Percentiles rank a stretch among this genome's conserved stretches.
Evolutionary conservation across 1,140 invertebrate genomes (phyloP).

Genomic region (Achroia grisella): DNA sequence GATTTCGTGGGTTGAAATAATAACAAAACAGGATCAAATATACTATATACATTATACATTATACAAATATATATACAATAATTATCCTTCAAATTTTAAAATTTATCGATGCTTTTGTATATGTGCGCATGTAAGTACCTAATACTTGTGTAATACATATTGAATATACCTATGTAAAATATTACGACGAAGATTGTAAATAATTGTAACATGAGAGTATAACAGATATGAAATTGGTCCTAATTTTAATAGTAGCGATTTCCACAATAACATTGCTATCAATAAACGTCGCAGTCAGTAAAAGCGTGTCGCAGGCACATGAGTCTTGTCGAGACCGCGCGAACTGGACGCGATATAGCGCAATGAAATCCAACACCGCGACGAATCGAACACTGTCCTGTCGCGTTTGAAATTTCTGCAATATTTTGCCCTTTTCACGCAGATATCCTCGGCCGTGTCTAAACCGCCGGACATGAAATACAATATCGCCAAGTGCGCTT

Average conservation of each 20-base stretch:
- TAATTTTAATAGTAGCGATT: slow-evolving; percentile 36
- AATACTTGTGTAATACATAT: too few relatives aligned
- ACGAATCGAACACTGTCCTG: slow-evolving; percentile 68
- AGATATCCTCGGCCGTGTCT: slow-evolving; percentile 59
- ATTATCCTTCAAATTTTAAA: too few relatives aligned
- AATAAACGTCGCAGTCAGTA: slow-evolving; percentile 42
- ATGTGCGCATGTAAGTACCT: too few relatives aligned
- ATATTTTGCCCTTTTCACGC: slow-evolving; percentile 70
- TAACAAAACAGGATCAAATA: too few relatives aligned
- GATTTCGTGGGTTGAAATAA: too few relatives aligned
- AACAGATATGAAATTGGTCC: slow-evolving; percentile 18
- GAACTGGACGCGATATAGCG: slow-evolving; percentile 45
- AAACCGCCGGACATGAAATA: slow-evolving; percentile 67
- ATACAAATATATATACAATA: too few relatives aligned
- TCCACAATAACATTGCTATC: slow-evolving; percentile 45
- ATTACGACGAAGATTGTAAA: too few relatives aligned
- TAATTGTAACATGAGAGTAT: neutral
- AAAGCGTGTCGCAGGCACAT: slow-evolving; percentile 39
- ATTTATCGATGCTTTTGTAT: too few relatives aligned
- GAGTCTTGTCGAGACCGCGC: slow-evolving; percentile 31
- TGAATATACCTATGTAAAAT: too few relatives aligned
- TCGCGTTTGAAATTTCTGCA: slow-evolving; percentile 67
- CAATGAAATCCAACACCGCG: slow-evolving; percentile 70
- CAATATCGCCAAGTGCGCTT: slow-evolving; percentile 61
- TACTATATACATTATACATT: too few relatives aligned